Evolutionary conservation across 2,113 vertebrate genomes (phyloP).

Genomic region (Mastomys coucha): DNA sequence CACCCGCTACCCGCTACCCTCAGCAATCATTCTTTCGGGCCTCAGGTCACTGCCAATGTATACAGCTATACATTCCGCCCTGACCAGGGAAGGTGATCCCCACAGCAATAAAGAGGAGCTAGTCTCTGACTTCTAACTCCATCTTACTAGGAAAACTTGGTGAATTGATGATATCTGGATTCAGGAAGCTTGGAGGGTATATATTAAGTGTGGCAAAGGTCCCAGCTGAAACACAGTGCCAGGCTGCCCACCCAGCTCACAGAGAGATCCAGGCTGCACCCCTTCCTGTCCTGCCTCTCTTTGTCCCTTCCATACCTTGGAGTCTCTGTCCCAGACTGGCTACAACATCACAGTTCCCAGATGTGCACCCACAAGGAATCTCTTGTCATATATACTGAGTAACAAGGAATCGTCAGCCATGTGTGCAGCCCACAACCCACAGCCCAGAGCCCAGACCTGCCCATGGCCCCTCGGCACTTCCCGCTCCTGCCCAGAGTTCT

Average conservation of each 20-base stretch:
- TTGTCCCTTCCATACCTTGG: neutral
- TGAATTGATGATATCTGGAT: accelerated
- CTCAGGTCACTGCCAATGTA: neutral
- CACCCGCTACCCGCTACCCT: neutral
- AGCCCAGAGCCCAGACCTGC: no score
- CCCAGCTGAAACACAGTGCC: neutral
- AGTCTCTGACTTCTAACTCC: neutral
- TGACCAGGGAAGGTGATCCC: accelerated
- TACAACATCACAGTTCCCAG: neutral
- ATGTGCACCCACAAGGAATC: neutral
- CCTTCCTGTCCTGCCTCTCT: neutral
- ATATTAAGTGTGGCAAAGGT: accelerated
- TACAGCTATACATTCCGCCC: neutral
- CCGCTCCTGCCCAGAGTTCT: neutral
- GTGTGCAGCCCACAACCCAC: neutral
- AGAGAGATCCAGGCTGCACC: neutral
- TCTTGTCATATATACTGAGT: neutral
- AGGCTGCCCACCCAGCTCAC: neutral
- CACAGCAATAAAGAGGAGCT: accelerated
- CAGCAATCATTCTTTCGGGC: no score
- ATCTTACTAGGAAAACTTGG: neutral
- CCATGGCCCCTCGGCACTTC: neutral
- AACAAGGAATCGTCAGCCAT: neutral
- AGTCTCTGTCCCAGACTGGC: neutral
- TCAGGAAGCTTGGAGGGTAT: neutral